Evolutionary conservation across 2,113 vertebrate species (phyloP), one percentile per base, ranked within the genome.

Genomic region (Antigone vipio): DNA sequence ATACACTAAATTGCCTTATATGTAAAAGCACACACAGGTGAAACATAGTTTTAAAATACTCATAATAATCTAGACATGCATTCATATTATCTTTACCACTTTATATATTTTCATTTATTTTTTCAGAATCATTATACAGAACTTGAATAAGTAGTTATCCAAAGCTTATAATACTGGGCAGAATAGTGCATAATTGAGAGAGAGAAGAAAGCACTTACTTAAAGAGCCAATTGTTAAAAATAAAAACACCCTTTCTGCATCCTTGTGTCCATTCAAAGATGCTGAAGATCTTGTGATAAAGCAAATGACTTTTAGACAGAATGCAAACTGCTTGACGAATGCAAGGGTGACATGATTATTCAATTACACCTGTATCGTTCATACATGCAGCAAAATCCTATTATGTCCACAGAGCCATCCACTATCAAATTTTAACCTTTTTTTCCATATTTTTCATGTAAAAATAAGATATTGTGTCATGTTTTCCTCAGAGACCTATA

Each of bases 301-400:
- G 5, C 30, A 58, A 81, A 20, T 29, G 24, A 64, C 62, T 68
- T 90, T 44, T 42, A 55, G 13, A 7, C 22, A 90, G 32, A 75
- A 34, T 50, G 10, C 14, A 62, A 78, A 12, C 5, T 55, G n/a
- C n/a, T 32, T n/a, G 19, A 85, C 64, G 20, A 82, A 59, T 22
- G 27, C 0, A 0, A 91, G 32, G 26, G 7, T 92, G 47, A 71
- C 2, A 2, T 23, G 21, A 29, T 71, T 77, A 56, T 73, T 84
- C 32, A 63, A 17, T 38, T 73, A 44, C 27, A 34, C 16, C 14
- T 40, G 5, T 35, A 23, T 27, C 8, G 4, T n/a, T 75, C 34
- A 63, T 20, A 64, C 10, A 8, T 3, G 6, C 1, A 2, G 20
- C 62, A 75, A 90, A 80, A 50, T 72, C 17, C 40, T 78, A 55